Evolutionary conservation across 2,113 vertebrate species (phyloP), one percentile per base, ranked within the genome.

Genomic region (Muntiacus reevesi): DNA sequence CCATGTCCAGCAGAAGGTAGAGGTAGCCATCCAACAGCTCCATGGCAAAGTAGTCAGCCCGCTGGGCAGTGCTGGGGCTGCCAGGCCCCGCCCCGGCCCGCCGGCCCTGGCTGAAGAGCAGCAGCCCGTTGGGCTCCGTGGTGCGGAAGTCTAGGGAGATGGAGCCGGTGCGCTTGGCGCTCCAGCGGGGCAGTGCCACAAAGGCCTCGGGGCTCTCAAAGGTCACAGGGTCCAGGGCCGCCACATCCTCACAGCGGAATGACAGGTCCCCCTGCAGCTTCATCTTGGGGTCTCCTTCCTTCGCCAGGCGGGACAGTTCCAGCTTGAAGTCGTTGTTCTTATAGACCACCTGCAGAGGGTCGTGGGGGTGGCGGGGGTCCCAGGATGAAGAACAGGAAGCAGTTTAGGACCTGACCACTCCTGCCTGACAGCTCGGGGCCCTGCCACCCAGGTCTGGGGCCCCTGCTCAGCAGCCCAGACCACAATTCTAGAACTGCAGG

Each of bases 281-380:
- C 99, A 99, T 99, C 98, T 99, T 99, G 36, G 99, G 99, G 98
- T 99, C 99, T 1, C 98, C 99, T 96, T 99, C 99, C 89, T 99
- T 99, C 19, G 99, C 99, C 98, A 99, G 98, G 16, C 99, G 99
- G 27, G 99, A 99, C 43, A 99, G 99, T 71, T 99, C 99, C 98
- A 99, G 99, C 98, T 99, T 99, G 98, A 99, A 99, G 98, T 99
- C 99, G 36, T 99, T 99, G 99, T 99, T 99, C 98, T 99, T 99
- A 98, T 99, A 99, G 93, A 99, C 99, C 97, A 99, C 99, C 99
- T 99, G 97, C 3, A 8, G 27, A 13, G 23, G 9, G 36, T 30
- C 3, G 0, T 33, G 57, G 28, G 16, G 33, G 6, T 3, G 30
- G 19, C 40, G 19, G 25, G 11, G 28, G 30, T 23, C 23, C 33